Evolutionary conservation across 2,113 vertebrate genomes (phyloP).

Genomic region (Tyto alba): DNA sequence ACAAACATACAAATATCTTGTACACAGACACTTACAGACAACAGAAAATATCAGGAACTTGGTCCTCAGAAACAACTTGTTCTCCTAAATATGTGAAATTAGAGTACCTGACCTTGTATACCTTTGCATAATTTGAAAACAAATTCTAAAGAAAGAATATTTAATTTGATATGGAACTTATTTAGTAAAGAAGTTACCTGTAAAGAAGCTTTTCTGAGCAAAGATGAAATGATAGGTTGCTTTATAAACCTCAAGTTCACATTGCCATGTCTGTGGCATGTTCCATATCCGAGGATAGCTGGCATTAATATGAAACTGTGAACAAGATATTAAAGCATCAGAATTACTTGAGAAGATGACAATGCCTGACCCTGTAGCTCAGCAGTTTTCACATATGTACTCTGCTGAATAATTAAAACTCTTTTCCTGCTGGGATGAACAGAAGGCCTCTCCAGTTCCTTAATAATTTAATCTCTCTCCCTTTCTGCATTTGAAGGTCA

Average conservation of each 20-base stretch:
- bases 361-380: neutral
- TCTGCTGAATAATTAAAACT: slow-evolving; percentile 58
- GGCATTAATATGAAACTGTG: slow-evolving; percentile 93
- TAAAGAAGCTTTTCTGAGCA: slow-evolving; percentile 97
- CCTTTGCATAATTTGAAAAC: neutral
- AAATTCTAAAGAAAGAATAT: neutral
- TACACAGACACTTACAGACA: neutral
- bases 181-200: slow-evolving; percentile 75
- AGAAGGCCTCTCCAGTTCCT: slow-evolving; percentile 45
- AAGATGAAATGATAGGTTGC: slow-evolving; percentile 99
- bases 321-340: slow-evolving; percentile 40
- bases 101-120: neutral
- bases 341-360: neutral
- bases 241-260: slow-evolving; percentile 97
- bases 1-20: neutral
- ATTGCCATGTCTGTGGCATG: slow-evolving; percentile 97
- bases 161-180: neutral
- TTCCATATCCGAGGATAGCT: slow-evolving; percentile 94
- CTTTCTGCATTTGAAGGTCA: slow-evolving; percentile 31
- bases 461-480: slow-evolving; percentile 47
- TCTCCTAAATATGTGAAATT: neutral
- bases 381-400: slow-evolving; percentile 26
- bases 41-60: neutral
- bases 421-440: slow-evolving; percentile 46
- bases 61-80: neutral